Percentiles rank a stretch among this genome's conserved stretches.
Conservation (phyloP, 1,140 invertebrate genomes). For the Megathymus violae region DNA sequence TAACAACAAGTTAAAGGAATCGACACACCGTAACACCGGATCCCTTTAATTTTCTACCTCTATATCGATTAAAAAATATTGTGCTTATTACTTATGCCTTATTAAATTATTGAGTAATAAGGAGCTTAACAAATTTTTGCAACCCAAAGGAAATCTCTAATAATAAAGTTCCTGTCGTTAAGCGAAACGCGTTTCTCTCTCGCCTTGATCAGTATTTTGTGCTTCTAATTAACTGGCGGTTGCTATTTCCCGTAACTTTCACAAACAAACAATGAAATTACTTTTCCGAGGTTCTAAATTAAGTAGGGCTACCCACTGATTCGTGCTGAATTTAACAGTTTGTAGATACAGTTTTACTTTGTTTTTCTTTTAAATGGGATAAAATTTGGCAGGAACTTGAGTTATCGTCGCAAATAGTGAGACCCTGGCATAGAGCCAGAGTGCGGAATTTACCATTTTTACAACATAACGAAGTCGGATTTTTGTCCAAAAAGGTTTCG, state of each 20-base stretch:
- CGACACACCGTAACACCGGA: too few species aligned
- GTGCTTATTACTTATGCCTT: too few species aligned
- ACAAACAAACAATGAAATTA: neutral
- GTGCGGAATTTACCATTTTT: constrained; percentile 27
- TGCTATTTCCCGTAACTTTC: constrained; percentile 13
- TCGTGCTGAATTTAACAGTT: constrained; percentile 5
- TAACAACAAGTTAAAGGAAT: too few species aligned
- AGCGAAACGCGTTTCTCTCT: too few species aligned
- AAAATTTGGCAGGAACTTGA: constrained; percentile 35
- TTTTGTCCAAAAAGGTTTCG: constrained; percentile 29
- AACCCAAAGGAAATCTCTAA: too few species aligned
- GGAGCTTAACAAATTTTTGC: too few species aligned
- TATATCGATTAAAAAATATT: too few species aligned
- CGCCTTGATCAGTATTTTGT: constrained; percentile 43
- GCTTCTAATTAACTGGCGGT: constrained; percentile 39
- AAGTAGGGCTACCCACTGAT: constrained; percentile 1
- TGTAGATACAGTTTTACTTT: constrained; percentile 18
- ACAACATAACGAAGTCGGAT: constrained; percentile 27
- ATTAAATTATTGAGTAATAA: too few species aligned
- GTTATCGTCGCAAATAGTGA: constrained; percentile 31
- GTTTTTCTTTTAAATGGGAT: constrained; percentile 27
- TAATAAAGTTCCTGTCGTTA: too few species aligned
- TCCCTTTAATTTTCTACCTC: too few species aligned
- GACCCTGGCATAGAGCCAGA: constrained; percentile 17
- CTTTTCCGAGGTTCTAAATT: constrained; percentile 1